Percentiles rank a stretch among this genome's conserved stretches.
Conservation (phyloP, 30 jellyfish, hydroid and myxozoan species). For the Turritopsis rubra region DNA sequence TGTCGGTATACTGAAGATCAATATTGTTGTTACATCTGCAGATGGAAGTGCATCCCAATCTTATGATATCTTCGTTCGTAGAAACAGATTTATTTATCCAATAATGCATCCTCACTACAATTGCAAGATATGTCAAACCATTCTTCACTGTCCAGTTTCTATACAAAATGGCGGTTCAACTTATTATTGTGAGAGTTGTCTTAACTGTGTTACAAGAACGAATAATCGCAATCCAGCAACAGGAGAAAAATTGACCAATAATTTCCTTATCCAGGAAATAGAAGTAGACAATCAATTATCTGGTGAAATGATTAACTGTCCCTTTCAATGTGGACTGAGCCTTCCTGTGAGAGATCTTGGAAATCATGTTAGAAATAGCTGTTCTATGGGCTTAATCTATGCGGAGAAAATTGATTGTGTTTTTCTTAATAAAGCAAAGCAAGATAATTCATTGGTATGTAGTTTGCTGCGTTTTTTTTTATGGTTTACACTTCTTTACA, state of each 20-base stretch:
- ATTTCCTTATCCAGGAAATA: not conserved
- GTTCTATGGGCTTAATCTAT: not conserved
- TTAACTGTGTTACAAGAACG: not conserved
- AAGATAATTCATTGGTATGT: not conserved
- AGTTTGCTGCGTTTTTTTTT: not conserved
- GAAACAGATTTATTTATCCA: conserved; percentile 18
- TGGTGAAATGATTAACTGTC: not conserved
- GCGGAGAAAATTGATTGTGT: conserved; percentile 11
- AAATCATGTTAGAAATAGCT: conserved; percentile 4
- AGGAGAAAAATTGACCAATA: not conserved
- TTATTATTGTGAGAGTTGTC: conserved; percentile 11
- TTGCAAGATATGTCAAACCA: not conserved
- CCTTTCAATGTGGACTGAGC: conserved; percentile 11
- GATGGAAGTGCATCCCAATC: conserved; percentile 25
- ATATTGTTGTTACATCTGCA: conserved; percentile 44
- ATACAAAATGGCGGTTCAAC: not conserved
- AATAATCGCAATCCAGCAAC: conserved; percentile 19
- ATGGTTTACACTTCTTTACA: no score
- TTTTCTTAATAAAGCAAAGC: not conserved
- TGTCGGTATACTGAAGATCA: conserved; percentile 33
- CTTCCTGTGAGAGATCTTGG: conserved; percentile 11
- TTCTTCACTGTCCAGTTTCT: conserved; percentile 10
- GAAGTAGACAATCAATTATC: conserved; percentile 12
- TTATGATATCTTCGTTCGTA: not conserved
- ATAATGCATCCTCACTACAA: not conserved